phyloP scores from a whole-genome alignment of 2,888 invertebrate species.

The Hydraecia micacea region DNA sequence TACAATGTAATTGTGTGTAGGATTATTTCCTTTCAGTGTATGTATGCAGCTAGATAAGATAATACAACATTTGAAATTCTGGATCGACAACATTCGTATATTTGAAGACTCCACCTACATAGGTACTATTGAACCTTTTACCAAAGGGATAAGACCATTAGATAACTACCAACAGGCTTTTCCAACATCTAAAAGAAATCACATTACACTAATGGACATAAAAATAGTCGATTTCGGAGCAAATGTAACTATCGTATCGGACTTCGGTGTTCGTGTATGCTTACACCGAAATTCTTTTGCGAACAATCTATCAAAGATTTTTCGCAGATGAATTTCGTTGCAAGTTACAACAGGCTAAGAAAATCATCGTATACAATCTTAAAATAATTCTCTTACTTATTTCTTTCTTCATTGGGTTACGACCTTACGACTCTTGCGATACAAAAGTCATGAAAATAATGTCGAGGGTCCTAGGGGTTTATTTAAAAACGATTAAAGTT shows the following conservation, averaged over 20 bases:
- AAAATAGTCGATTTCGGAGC: constrained; percentile 79
- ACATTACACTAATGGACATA: constrained; percentile 83
- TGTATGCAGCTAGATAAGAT: constrained; percentile 28
- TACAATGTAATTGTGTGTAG: background rate
- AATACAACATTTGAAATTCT: constrained; percentile 50
- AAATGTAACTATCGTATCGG: constrained; percentile 77
- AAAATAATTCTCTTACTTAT: background rate
- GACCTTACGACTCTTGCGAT: background rate
- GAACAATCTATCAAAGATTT: constrained; percentile 55
- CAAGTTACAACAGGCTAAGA: background rate
- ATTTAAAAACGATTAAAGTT: background rate
- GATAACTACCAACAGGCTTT: constrained; percentile 67
- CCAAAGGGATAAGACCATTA: constrained; percentile 64
- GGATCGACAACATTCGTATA: constrained; percentile 33
- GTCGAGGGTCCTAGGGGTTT: background rate
- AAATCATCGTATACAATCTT: background rate
- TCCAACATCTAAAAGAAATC: constrained; percentile 75
- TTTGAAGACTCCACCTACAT: constrained; percentile 44
- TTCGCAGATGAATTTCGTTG: background rate
- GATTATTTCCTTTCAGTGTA: constrained; percentile 11
- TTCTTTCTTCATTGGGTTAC: too few species aligned
- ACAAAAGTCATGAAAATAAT: background rate
- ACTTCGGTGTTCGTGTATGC: constrained; percentile 54
- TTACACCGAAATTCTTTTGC: constrained; percentile 72
- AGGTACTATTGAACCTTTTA: constrained; percentile 58